phyloP scores from a whole-genome alignment of 2,113 vertebrate genomes.

The Apistogramma diplotaenia region DNA sequence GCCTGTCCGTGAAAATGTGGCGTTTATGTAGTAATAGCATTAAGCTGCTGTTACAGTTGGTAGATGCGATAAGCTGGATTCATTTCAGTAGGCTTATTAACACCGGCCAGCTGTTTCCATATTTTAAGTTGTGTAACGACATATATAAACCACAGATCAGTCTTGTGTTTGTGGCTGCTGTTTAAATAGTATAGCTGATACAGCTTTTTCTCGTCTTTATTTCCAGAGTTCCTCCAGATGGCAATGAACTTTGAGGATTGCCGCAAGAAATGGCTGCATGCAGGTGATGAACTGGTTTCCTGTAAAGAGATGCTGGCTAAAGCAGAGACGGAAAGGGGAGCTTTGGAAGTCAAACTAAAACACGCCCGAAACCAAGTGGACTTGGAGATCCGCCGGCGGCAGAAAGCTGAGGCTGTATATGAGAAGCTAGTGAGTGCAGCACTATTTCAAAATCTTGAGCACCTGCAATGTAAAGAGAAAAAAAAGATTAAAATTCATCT shows the following conservation, averaged over 20 bases:
- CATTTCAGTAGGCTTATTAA: background rate
- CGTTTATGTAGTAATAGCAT: background rate
- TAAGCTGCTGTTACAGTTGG: background rate
- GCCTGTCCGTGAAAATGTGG: background rate
- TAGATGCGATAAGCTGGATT: background rate
- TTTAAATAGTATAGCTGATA: background rate
- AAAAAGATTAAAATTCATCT: background rate
- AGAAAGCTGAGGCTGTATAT: slow-evolving; percentile 86
- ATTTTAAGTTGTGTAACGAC: background rate
- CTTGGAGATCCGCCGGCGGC: slow-evolving; percentile 90
- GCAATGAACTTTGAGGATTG: slow-evolving; percentile 86
- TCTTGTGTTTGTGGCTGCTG: background rate
- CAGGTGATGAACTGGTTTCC: slow-evolving; percentile 80
- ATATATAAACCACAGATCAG: background rate
- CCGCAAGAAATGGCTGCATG: slow-evolving; percentile 81
- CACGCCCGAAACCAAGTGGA: slow-evolving; percentile 96
- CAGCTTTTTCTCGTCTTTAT: background rate
- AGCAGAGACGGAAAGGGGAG: slow-evolving; percentile 83
- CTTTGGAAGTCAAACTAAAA: slow-evolving; percentile 91
- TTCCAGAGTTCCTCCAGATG: slow-evolving; percentile 88
- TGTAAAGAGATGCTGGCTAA: slow-evolving; percentile 87
- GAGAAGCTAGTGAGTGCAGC: slow-evolving; percentile 86
- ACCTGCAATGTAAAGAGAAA: background rate
- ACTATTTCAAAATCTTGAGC: background rate
- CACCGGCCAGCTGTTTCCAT: background rate